Evolutionary conservation across 2,888 invertebrate genomes (phyloP), one percentile per base, ranked within the genome.

Genomic region (Apomyelois bistriatella): DNA sequence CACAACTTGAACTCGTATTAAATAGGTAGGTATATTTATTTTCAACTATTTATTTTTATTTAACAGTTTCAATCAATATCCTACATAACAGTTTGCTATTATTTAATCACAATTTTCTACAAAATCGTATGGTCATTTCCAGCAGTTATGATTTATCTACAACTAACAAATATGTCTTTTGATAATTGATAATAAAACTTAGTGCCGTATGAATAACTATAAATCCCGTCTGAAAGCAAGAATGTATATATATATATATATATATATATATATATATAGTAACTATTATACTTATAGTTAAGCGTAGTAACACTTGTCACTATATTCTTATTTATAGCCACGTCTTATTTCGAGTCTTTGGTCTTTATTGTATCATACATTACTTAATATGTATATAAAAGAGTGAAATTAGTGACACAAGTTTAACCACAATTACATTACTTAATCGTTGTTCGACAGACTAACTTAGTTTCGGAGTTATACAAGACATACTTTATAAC

Each of bases 401-500:
- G 67, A 79, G 70, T 74, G 74, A 72, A 78, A 75, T 77, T 71
- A 62, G 65, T 65, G 61, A 61, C 53, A 61, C 60, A 57, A 60
- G 62, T 55, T 57, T 62, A 64, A 74, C 68, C 71, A 77, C 70
- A 72, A 67, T 68, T 54, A 56, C 70, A 65, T 58, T 66, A n/a
- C n/a, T n/a, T n/a, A 66, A 71, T 85, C 85, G 85, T 85, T 85
- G 84, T 83, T 78, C 73, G 74, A 68, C 71, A 66, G 60, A 74
- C 5, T 5, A 22, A 22, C 22, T 22, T 22, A 22, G 22, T 68
- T 71, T 68, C 77, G 71, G 71, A 74, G 73, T 71, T 67, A 72
- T 66, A 71, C 70, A 70, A 74, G 70, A 76, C 72, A 74, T 74
- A 70, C 68, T 69, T 71, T 68, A 71, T 68, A 54, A 53, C 66